These are phyloP conservation scores for Carterocephalus palaemon DNA, from an alignment of 2,888 invertebrate genomes.

Conservation along the genomic window DNA sequence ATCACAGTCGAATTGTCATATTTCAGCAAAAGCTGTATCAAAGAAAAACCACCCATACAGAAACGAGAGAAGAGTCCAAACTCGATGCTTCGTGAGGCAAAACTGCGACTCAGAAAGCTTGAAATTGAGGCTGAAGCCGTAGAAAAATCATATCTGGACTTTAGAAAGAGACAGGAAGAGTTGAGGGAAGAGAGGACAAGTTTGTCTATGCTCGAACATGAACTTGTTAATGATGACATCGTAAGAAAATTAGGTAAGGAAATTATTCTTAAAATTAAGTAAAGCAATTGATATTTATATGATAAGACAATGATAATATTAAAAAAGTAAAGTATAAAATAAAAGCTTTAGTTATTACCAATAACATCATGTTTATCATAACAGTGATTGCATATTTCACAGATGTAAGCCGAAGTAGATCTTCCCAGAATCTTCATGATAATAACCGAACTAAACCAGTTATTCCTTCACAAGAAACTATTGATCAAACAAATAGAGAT, in stretches of 20 bases:
- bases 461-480: constrained; percentile 25
- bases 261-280: not conserved
- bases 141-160: constrained; percentile 72
- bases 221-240: constrained; percentile 6
- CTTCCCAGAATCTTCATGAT: constrained; percentile 33
- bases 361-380: not conserved
- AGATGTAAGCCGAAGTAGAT: constrained; percentile 38
- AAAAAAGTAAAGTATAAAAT: too few relatives aligned
- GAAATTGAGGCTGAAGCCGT: constrained; percentile 81
- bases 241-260: constrained; percentile 29
- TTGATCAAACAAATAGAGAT: constrained; percentile 36
- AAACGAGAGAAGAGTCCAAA: constrained; percentile 58
- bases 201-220: constrained; percentile 1
- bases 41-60: constrained; percentile 19
- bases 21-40: constrained; percentile 29
- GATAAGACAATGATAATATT: too few relatives aligned
- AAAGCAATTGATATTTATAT: not conserved
- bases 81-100: constrained; percentile 74
- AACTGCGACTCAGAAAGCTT: constrained; percentile 68
- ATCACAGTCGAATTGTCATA: not conserved
- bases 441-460: constrained; percentile 18
- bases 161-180: constrained; percentile 46
- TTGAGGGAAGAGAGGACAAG: constrained; percentile 29
- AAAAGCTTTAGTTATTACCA: too few relatives aligned
- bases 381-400: not conserved